Evolutionary conservation across 2,113 vertebrate genomes (phyloP), one percentile per base, ranked within the genome.

Genomic region (Vulpes ferrilata): DNA sequence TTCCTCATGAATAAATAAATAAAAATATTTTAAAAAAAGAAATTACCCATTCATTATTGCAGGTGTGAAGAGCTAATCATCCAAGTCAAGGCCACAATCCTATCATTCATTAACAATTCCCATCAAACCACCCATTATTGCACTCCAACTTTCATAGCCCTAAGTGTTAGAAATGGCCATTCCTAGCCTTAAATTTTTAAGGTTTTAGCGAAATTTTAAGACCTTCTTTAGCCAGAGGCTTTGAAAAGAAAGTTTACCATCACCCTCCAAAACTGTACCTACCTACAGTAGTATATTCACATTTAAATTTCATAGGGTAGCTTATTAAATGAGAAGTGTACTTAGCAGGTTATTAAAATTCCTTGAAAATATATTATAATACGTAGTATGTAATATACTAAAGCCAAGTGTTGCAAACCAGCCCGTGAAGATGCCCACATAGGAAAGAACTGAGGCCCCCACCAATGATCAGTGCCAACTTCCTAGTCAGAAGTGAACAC

Each of bases 241-340:
- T 82, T 59, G 38, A 88, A 90, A 93, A 35, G 27, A 79, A 90
- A 73, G 73, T 59, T 85, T 69, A 78, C 53, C 69, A 60, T 89
- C n/a, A 15, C 8, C 7, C 30, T 4, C 12, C 12, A 25, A 67
- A 90, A 93, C 16, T 16, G 53, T 25, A 57, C 51, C 60, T 83
- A 73, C 30, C 80, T 55, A 95, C 5, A 88, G 59, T 87, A 64
- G 38, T 82, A 32, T 79, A 62, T 55, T 90, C 51, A 79, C 20
- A 84, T 80, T 87, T 90, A 95, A 43, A 67, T 87, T 82, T 74
- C 53, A 83, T 20, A 53, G 15, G 57, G 13, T 73, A 82, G 67
- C 95, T 81, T 89, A 53, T 71, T 35, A 84, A 95, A 80, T 89
- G n/a, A 90, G 16, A 74, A 74, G 35, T 11, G 79, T 78, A 30